Evolutionary conservation across 2,797 vertebrate species (phyloP), one percentile per base, ranked within the genome.

Genomic region (Peromyscus nudipes): DNA sequence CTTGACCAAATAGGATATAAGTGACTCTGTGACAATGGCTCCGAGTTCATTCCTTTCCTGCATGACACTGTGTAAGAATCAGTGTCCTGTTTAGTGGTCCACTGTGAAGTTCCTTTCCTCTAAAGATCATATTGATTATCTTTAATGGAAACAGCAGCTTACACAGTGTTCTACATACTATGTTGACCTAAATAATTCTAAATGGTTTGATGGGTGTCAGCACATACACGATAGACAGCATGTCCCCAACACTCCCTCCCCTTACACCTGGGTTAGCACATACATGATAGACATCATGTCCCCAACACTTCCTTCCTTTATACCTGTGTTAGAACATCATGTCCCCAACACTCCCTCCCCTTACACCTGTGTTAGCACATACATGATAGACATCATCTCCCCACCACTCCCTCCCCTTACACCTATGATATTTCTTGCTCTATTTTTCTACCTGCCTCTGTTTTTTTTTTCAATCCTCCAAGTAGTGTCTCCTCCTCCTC

Each of bases 61-160:
- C 60, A 57, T 23, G n/a, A 57, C 43, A 14, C 27, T 73, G 34
- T 71, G 1, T 57, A 57, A 81, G 25, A 43, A 46, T 82, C 84
- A 16, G 25, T n/a, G 25, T 94, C 8, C 46, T 77, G 1, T 8
- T 88, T 95, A 31, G 21, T 83, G 57, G 65, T 37, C 80, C 23
- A 27, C 34, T 76, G 37, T 77, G 6, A 27, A 52, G 21, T 55
- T 95, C 29, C 57, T 89, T 86, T 77, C 57, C 71, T 81, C 9
- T 84, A 73, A 75, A 92, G 60, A 86, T 6, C 34, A 6, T 52
- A 31, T 69, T 67, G 89, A 31, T 89, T 88, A 60, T n/a, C 82
- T 96, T 84, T 71, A 90, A 69, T 92, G 23, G 76, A 90, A 43
- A 64, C 60, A 81, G 34, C 34, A 90, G 80, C 77, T 79, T 79